These are phyloP conservation scores for Pseudomugil tenellus DNA, from an alignment of 2,797 vertebrate genomes.

Conservation along the genomic window DNA sequence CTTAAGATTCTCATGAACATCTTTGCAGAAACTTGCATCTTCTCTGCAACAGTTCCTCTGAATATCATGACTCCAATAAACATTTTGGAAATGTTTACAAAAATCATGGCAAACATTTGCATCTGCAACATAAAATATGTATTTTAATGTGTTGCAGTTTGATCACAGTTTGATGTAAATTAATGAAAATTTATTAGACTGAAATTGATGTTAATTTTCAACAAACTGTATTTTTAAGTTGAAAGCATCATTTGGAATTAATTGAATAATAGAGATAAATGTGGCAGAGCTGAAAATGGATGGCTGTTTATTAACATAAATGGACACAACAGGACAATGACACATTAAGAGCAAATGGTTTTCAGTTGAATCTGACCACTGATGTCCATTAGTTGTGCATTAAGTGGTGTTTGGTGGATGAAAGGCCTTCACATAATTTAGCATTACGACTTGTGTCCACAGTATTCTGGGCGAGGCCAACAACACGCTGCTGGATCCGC, in stretches of 20 bases:
- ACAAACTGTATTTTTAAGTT: neutral
- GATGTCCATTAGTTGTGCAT: constrained; percentile 70
- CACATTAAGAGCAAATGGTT: constrained; percentile 38
- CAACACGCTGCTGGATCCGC: constrained; percentile 6
- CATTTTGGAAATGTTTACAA: neutral
- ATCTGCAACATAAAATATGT: neutral
- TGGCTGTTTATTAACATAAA: neutral
- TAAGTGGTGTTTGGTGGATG: constrained; percentile 24
- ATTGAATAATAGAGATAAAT: too few species aligned
- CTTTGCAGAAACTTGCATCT: too few species aligned
- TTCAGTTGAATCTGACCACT: constrained; percentile 44
- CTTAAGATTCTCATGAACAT: too few species aligned
- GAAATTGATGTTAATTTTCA: neutral
- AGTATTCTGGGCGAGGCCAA: constrained; percentile 56
- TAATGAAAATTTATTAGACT: neutral
- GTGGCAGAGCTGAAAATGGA: neutral
- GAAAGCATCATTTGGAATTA: neutral
- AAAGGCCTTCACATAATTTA: constrained; percentile 32
- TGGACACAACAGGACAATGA: constrained; percentile 2
- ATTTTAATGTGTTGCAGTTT: neutral
- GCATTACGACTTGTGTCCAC: constrained; percentile 54
- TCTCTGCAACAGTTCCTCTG: neutral
- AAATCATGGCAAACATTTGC: neutral
- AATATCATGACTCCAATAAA: neutral
- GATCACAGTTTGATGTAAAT: neutral